phyloP scores from a whole-genome alignment of 1,140 invertebrate species.

The Augochlora pura region DNA sequence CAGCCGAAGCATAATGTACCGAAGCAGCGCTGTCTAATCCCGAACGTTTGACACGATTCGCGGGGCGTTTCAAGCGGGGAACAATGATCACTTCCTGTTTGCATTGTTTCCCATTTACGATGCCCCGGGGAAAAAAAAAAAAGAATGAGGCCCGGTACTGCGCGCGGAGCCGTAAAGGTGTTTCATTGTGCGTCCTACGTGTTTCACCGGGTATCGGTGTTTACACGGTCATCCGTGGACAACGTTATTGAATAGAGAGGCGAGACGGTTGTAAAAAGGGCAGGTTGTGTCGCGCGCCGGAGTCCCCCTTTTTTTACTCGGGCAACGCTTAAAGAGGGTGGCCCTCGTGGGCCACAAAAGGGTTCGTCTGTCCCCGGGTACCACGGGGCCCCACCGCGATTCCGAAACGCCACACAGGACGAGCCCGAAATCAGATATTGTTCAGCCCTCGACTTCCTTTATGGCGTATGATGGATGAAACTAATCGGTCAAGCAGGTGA shows the following conservation, averaged over 20 bases:
- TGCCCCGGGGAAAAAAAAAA: too few relatives aligned
- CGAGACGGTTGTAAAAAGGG: constrained; percentile 20
- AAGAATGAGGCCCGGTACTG: constrained; percentile 8
- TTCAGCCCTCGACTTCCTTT: constrained; percentile 38
- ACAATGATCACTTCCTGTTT: constrained; percentile 19
- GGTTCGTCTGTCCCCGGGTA: constrained; percentile 17
- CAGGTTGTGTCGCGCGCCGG: constrained; percentile 42
- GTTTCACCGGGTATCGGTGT: constrained; percentile 20
- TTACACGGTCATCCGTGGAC: constrained; percentile 41
- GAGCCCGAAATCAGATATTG: constrained; percentile 44
- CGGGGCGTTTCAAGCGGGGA: background rate
- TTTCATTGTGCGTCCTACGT: constrained; percentile 30
- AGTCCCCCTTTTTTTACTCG: background rate
- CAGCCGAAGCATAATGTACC: background rate
- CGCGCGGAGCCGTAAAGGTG: constrained; percentile 17
- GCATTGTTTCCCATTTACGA: constrained; percentile 26
- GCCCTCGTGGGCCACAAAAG: constrained; percentile 19
- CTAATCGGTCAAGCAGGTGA: constrained; percentile 50
- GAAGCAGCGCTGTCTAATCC: constrained; percentile 7
- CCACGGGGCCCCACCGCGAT: background rate
- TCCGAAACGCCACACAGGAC: constrained; percentile 42
- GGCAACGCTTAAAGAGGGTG: background rate
- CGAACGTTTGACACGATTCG: background rate
- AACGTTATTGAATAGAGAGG: constrained; percentile 29
- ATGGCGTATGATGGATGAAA: constrained; percentile 48